Percentiles rank a stretch among this genome's conserved stretches.
Evolutionary conservation across 92 coral and sea anemone species (phyloP).

Genomic region (Epizoanthus illoricatus): DNA sequence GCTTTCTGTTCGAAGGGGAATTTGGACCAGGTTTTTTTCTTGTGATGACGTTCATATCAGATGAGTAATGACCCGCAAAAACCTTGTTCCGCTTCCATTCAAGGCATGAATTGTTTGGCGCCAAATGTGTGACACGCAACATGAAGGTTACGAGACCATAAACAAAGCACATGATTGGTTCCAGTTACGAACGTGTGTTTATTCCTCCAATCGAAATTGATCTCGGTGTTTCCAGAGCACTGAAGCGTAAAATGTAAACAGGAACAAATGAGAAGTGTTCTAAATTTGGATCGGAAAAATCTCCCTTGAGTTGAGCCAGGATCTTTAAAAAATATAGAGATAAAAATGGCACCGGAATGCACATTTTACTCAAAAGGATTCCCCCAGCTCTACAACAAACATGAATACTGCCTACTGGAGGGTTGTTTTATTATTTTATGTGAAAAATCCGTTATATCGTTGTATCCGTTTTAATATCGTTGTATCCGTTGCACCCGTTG

Average conservation of each 20-base stretch:
- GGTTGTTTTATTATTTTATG: no score
- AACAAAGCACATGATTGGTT: conserved; percentile 7
- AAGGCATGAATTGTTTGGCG: conserved; percentile 3
- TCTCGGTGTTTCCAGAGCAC: neutral
- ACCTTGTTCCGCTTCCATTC: conserved; percentile 1
- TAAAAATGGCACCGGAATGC: no score
- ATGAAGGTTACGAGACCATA: neutral
- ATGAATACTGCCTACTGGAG: no score
- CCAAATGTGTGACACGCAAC: conserved; percentile 5
- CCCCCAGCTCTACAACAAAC: no score
- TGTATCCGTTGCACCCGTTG: no score
- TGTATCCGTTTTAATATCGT: no score
- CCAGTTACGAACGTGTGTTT: neutral
- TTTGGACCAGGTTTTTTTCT: neutral
- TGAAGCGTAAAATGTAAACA: neutral
- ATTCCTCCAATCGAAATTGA: neutral
- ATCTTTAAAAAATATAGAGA: no score
- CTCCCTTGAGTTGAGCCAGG: no score
- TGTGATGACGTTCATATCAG: conserved; percentile 6
- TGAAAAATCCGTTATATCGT: no score
- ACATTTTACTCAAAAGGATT: no score
- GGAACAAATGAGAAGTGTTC: neutral
- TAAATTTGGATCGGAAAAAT: neutral
- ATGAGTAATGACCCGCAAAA: conserved; percentile 14
- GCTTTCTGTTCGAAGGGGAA: conserved; percentile 11